Conservation (phyloP, 2,113 vertebrate genomes). For the Centrocercus urophasianus region DNA sequence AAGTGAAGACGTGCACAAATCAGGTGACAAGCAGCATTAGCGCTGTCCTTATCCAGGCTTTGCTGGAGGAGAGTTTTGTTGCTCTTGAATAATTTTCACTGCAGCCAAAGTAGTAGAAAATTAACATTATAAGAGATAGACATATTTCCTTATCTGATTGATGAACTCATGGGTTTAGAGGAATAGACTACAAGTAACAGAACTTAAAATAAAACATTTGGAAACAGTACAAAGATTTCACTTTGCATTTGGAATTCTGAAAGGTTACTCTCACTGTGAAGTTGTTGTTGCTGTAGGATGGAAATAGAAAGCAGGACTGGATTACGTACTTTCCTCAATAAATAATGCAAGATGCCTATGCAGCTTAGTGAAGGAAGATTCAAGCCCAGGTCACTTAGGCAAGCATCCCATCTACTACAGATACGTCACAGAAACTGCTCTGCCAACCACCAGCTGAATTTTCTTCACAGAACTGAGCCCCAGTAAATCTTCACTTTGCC, state of each 20-base stretch:
- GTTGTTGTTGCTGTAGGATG: not conserved
- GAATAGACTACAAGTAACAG: not conserved
- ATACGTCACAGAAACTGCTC: not conserved
- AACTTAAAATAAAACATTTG: fast-evolving
- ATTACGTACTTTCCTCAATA: conserved; percentile 49
- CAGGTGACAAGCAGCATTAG: not conserved
- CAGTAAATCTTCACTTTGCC: not conserved
- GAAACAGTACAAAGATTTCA: not conserved
- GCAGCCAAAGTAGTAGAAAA: not conserved
- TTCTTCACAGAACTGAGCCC: not conserved
- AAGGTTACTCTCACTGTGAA: not conserved
- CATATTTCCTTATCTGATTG: not conserved
- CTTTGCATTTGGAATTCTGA: not conserved
- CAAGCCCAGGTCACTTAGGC: not conserved
- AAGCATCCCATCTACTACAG: not conserved
- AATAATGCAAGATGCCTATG: conserved; percentile 23
- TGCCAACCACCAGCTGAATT: not conserved
- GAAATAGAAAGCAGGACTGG: conserved; percentile 26
- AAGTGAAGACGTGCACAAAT: not conserved
- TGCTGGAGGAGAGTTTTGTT: not conserved
- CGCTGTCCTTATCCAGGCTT: fast-evolving
- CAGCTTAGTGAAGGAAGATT: not conserved
- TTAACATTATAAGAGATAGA: not conserved
- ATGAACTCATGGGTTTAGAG: not conserved
- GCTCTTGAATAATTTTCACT: fast-evolving